Percentiles rank a stretch among this genome's conserved stretches.
Evolutionary conservation across 2,797 vertebrate species (phyloP).

Genomic region (Tangara arthus): DNA sequence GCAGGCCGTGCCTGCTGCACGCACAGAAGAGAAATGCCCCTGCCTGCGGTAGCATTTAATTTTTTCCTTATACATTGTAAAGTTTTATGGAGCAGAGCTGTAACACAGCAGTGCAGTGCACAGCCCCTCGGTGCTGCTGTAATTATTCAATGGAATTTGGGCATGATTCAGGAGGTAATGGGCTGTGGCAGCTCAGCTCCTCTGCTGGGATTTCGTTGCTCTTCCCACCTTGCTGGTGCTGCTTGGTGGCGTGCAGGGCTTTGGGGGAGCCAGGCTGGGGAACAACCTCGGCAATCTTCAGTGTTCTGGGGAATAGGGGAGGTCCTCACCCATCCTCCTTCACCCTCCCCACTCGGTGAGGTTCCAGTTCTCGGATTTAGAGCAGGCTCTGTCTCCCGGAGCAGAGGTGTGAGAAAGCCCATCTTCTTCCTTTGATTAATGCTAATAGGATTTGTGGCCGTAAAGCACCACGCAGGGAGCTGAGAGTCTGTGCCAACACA

Average conservation of each 20-base stretch:
- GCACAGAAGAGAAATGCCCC: background rate
- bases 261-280: background rate
- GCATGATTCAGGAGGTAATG: conserved; percentile 49
- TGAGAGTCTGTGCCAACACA: background rate
- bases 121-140: conserved; percentile 23
- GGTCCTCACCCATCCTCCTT: background rate
- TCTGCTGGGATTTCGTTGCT: background rate
- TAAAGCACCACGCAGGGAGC: background rate
- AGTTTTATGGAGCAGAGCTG: conserved; percentile 60
- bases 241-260: background rate
- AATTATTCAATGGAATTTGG: conserved; percentile 34
- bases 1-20: background rate
- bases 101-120: conserved; percentile 13
- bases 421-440: background rate
- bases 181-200: conserved; percentile 61
- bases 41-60: conserved; percentile 19
- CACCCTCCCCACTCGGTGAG: rapidly evolving
- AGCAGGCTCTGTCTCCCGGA: background rate
- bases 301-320: background rate
- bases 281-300: background rate
- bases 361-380: background rate
- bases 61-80: conserved; percentile 53
- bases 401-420: background rate
- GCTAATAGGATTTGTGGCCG: background rate
- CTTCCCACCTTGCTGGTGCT: conserved; percentile 7